Percentiles rank a stretch among this genome's conserved stretches.
These are phyloP conservation scores for Triops longicaudatus DNA, from an alignment of 1,140 invertebrate genomes.

Conservation along the genomic window DNA sequence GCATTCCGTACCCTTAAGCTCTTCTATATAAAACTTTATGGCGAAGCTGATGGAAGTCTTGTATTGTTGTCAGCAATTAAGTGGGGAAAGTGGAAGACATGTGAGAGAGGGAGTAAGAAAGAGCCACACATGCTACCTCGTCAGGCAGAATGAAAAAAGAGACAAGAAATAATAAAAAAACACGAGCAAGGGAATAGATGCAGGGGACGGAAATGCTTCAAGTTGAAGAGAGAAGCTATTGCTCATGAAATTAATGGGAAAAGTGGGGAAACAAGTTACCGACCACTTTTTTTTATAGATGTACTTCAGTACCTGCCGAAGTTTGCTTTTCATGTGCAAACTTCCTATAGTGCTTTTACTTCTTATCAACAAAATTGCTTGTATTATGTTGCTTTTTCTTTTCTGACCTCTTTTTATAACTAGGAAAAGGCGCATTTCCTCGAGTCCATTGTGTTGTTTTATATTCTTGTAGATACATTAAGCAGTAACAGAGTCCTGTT, in stretches of 20 bases:
- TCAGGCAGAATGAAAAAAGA: slow-evolving; percentile 5
- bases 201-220: background rate
- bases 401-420: background rate
- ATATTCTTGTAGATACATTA: too few relatives aligned
- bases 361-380: background rate
- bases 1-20: background rate
- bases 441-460: too few relatives aligned
- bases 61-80: slow-evolving; percentile 15
- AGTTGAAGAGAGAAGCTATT: slow-evolving; percentile 1
- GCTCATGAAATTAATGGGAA: slow-evolving; percentile 4
- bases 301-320: background rate
- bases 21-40: background rate
- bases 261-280: slow-evolving; percentile 14
- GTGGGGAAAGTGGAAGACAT: background rate
- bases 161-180: slow-evolving; percentile 17
- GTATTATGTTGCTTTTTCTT: background rate
- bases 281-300: background rate
- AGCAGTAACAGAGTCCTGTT: too few relatives aligned
- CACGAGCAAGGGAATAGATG: background rate
- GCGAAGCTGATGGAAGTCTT: background rate
- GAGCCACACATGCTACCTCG: background rate
- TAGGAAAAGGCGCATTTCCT: too few relatives aligned
- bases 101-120: background rate
- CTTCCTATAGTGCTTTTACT: background rate
- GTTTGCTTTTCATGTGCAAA: background rate